Evolutionary conservation across 2,888 invertebrate genomes (phyloP).

Genomic region (Strigamia crassipes): DNA sequence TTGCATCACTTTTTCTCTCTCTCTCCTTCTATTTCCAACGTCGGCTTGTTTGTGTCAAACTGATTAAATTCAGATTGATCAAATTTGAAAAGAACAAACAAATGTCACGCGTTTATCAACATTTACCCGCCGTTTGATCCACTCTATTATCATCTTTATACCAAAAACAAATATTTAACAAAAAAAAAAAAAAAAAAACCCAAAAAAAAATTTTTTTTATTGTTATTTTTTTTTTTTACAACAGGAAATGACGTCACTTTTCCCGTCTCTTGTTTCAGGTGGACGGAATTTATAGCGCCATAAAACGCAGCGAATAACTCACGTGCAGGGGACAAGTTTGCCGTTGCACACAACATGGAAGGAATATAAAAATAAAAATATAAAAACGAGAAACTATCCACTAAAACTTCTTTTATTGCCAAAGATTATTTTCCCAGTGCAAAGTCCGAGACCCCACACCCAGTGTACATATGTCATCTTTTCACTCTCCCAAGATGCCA

Average conservation of each 20-base stretch:
- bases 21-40: not conserved
- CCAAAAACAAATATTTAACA: too few species aligned
- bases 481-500: conserved; percentile 34
- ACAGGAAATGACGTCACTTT: not conserved
- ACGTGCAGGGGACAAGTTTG: not conserved
- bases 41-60: not conserved
- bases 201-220: not conserved
- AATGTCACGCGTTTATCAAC: not conserved
- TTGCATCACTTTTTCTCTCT: not conserved
- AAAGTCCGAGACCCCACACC: conserved; percentile 29
- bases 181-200: not conserved
- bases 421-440: conserved; percentile 22
- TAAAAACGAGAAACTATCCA: conserved; percentile 12
- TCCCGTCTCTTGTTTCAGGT: not conserved
- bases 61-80: conserved; percentile 13
- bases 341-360: conserved; percentile 2
- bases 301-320: conserved; percentile 1
- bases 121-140: not conserved
- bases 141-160: not conserved
- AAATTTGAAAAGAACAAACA: conserved; percentile 10
- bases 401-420: conserved; percentile 32
- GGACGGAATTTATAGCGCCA: not conserved
- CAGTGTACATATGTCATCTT: conserved; percentile 35
- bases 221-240: too few species aligned
- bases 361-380: conserved; percentile 30